Base-by-base conservation (phyloP, 2,888 invertebrate genomes). In the Drosophila algonquin region DNA sequence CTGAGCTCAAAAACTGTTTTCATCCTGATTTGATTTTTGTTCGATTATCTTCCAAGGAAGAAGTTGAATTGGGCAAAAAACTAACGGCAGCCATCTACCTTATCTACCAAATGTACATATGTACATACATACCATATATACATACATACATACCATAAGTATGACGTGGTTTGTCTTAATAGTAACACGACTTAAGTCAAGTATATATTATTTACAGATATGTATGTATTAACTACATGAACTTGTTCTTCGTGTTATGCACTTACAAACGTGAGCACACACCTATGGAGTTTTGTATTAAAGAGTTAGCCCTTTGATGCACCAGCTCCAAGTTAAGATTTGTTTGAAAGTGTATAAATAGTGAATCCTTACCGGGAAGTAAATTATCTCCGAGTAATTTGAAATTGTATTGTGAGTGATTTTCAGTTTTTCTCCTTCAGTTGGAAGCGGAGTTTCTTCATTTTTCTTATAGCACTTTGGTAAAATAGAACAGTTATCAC, bases 391-490 rank as follows among this genome's bases (percentile, higher is more conserved):
- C 40, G 21, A 10, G 30, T 30, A 21, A 32, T 21, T n/a, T 21
- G n/a, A 50, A 32, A 47, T n/a, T 6, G 8, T 40, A 40, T n/a
- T 14, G 40, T 7, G 40, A 2, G n/a, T 40, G 7, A 1, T 44
- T 7, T 8, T 24, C 16, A 3, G 12, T 51, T 12, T 24, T 32
- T 21, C 52, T 40, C 14, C 10, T 4, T 12, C 3, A 52, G 9
- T 12, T 50, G 60, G 48, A 53, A 44, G 53, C 48, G 60, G 35
- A 70, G 53, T 48, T 69, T 70, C 62, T 50, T 69, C 69, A 70
- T 69, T 18, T 70, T 69, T 51, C 32, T 2, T 9, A 5, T 16
- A 56, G 9, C 21, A 10, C 21, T 30, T 27, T 3, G n/a, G 14
- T 27, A 12, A 40, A 46, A 12, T 54, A 9, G 8, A 45, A 35